Evolutionary conservation across 1,140 invertebrate genomes (phyloP), one percentile per base, ranked within the genome.

Genomic region (Cherax quadricarinatus): DNA sequence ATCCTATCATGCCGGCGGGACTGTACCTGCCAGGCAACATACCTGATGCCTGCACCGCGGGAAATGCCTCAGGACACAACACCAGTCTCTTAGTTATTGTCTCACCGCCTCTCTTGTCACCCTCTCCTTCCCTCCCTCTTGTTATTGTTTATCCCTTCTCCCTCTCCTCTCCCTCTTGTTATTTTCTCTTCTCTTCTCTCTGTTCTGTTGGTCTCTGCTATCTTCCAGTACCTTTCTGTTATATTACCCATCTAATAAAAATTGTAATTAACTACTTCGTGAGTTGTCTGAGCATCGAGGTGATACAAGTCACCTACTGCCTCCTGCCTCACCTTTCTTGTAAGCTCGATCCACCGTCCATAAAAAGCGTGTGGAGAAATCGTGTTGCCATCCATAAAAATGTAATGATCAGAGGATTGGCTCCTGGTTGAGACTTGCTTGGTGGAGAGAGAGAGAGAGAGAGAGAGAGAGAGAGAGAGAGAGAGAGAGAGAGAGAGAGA

Each of bases 401-500:
- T 41, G 30, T 41, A 41, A 41, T 41, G 30, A 41, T 41, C 30
- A 41, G 80, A 82, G n/a, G n/a, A 70, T 3, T 70, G 66, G 1
- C 14, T 14, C 14, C 14, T 18, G 66, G 66, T 1, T 70, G 1
- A 70, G n/a, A 14, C 14, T 70, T 70, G 66, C 14, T n/a, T 41
- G 30, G 2, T 41, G 30, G 30, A 75, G 30, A 41, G 73, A n/a
- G 30, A 75, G 5, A 75, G 73, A 75, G 73, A 75, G 53, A 57
- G 53, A 57, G 12, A 57, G 5, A 57, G 53, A 57, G 53, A 57
- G 53, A 57, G 53, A 57, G 78, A 30, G 78, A 30, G 10, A n/a
- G n/a, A 85, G 41, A 30, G 9, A 66, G 60, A 57, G 82, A 84
- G 82, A 57, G 82, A 53, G 60, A 66, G 49, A 70, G 53, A 62